Evolutionary conservation across 2,888 invertebrate genomes (phyloP).

Genomic region (Yponomeuta evonymella): DNA sequence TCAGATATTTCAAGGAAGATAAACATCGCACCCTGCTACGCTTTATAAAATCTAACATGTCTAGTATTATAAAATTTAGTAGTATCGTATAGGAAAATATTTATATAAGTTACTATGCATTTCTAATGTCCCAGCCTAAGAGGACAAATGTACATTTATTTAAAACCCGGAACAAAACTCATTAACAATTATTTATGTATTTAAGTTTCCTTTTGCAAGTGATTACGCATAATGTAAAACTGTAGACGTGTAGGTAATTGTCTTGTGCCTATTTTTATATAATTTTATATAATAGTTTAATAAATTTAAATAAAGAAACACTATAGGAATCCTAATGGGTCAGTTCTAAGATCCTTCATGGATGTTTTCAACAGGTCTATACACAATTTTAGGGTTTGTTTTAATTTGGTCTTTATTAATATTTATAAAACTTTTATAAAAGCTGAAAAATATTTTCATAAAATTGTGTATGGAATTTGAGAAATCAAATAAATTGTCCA

Average conservation of each 20-base stretch:
- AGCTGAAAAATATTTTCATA: slow-evolving; percentile 21
- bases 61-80: neutral
- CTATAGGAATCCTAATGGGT: slow-evolving; percentile 40
- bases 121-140: neutral
- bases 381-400: slow-evolving; percentile 65
- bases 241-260: slow-evolving; percentile 49
- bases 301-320: slow-evolving; percentile 15
- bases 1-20: neutral
- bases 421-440: neutral
- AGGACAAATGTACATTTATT: neutral
- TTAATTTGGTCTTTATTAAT: neutral
- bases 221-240: slow-evolving; percentile 59
- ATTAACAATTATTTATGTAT: slow-evolving; percentile 2
- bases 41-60: slow-evolving; percentile 10
- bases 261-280: slow-evolving; percentile 32
- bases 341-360: slow-evolving; percentile 62
- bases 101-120: neutral
- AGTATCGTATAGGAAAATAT: neutral
- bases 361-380: slow-evolving; percentile 50
- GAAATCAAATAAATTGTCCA: slow-evolving; percentile 67
- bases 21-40: slow-evolving; percentile 17
- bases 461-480: slow-evolving; percentile 66
- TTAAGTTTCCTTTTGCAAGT: slow-evolving; percentile 27
- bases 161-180: slow-evolving; percentile 10
- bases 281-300: slow-evolving; percentile 13